Percentiles rank a stretch among this genome's conserved stretches.
Conservation (phyloP, 1,140 invertebrate species). For the Cheumatopsyche charites region DNA sequence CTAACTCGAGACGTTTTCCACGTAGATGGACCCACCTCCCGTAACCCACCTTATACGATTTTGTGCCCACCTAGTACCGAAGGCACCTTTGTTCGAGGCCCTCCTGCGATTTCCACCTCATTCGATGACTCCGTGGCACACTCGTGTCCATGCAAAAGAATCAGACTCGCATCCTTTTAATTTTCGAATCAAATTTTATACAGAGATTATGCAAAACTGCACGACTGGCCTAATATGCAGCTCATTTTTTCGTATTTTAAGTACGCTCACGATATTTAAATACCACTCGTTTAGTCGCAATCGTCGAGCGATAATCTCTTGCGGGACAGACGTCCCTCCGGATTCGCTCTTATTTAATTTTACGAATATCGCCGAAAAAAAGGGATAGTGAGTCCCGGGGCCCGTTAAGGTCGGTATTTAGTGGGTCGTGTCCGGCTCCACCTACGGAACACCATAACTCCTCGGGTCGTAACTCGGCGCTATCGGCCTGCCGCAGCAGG, state of each 20-base stretch:
- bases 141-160: not conserved
- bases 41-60: too few relatives aligned
- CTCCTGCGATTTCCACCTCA: not conserved
- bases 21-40: conserved; percentile 20
- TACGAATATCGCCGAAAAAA: not conserved
- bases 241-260: too few relatives aligned
- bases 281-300: too few relatives aligned
- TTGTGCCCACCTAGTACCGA: conserved; percentile 11
- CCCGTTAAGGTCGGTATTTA: conserved; percentile 28
- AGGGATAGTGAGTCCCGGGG: not conserved
- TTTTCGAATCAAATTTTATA: not conserved
- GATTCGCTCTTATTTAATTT: too few relatives aligned
- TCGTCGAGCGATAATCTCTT: too few relatives aligned
- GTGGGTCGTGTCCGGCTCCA: conserved; percentile 31
- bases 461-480: conserved; percentile 41
- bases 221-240: not conserved
- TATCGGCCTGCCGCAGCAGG: conserved; percentile 37
- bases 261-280: too few relatives aligned
- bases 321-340: too few relatives aligned
- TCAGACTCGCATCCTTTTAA: not conserved
- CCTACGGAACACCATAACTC: conserved; percentile 12
- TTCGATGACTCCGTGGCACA: not conserved
- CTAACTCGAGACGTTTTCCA: conserved; percentile 46
- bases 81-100: conserved; percentile 9
- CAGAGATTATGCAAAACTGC: not conserved